A percentile compares a stretch with the other conserved stretches of the same genome.
Conservation (phyloP, 2,113 vertebrate species). For the Vicugna pacos region DNA sequence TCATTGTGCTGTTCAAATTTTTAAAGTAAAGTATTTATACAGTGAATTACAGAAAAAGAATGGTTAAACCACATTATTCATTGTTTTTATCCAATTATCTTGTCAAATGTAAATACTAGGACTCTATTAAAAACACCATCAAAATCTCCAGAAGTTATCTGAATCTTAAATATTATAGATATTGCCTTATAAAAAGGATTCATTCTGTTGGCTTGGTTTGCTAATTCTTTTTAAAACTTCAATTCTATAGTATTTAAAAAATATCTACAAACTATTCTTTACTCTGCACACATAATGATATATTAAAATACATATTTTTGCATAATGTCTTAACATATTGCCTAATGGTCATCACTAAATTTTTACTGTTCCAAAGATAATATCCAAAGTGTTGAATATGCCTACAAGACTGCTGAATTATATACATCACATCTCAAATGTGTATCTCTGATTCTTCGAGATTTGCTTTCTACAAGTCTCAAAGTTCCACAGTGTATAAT, state of each 20-base stretch:
- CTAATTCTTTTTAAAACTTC: neutral
- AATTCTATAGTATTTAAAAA: neutral
- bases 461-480: neutral
- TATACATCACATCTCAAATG: neutral
- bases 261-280: neutral
- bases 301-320: neutral
- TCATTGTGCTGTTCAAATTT: neutral
- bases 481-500: neutral
- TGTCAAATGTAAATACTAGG: neutral
- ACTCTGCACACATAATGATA: neutral
- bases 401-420: neutral
- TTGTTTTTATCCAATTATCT: neutral
- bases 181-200: neutral
- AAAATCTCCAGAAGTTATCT: neutral
- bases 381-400: neutral
- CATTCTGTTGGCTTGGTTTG: neutral
- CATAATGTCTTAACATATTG: neutral
- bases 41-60: neutral
- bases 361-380: neutral
- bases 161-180: neutral
- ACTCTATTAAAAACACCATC: neutral
- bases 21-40: neutral
- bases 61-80: neutral
- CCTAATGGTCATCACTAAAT: neutral
- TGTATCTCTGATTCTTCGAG: neutral